Base-by-base conservation (phyloP, 2,888 invertebrate genomes). In the Euphydryas editha region DNA sequence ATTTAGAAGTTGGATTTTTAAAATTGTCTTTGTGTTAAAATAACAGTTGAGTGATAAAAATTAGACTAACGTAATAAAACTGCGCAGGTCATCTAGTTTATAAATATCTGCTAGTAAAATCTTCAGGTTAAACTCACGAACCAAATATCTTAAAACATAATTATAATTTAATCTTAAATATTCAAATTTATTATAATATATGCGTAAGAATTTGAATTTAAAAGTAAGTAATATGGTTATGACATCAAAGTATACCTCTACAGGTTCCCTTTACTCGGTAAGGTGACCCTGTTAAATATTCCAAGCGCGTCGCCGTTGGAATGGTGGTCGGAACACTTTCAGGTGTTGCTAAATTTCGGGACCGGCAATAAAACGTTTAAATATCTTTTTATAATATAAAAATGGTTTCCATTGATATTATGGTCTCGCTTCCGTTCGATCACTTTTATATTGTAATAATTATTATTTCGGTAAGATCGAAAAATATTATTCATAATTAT, bases 341-440 rank as follows among this genome's bases (percentile, higher is more conserved):
- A 64, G 63, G 58, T 64, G 58, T 58, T 18, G 63, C 58, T 59
- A 39, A 58, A 63, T 64, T 59, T 64, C 51, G 17, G 51, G 20
- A 18, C 36, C 10, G 7, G 59, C 59, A 64, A 59, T 59, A 64
- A 59, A 64, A 59, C 51, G 59, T 49, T 59, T 64, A 58, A 51
- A 64, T 59, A 42, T 44, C 24, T 59, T 64, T 57, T 64, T 64
- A 54, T 64, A 36, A 42, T n/a, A 58, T 59, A 51, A 58, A 59
- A 44, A 44, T 63, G 39, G 49, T n/a, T 58, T 6, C 3, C 10
- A 2, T 1, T 10, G 15, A 18, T 17, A 18, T 54, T 54, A 17
- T 54, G 2, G 8, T 30, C 30, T 54, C 54, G 17, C 10, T 15
- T 20, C 18, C 10, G 11, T 7, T 5, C 15, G 11, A 8, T 0